phyloP scores from a whole-genome alignment of 1,140 invertebrate species.

The Drosophila watanabei region DNA sequence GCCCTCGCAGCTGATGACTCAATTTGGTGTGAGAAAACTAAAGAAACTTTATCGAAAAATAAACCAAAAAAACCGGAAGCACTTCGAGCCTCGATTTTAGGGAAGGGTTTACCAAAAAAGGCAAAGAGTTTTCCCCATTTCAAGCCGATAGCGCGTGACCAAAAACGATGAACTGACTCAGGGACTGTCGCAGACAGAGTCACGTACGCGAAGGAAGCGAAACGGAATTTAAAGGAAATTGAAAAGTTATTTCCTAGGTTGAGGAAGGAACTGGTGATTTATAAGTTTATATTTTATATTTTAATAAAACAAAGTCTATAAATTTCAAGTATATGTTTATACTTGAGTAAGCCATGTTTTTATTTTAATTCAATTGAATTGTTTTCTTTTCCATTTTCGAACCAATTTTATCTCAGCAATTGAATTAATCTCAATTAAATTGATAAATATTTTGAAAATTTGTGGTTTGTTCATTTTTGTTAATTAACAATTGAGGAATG shows the following conservation, averaged over 20 bases:
- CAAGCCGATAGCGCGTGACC: slow-evolving; percentile 41
- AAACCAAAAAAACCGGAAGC: slow-evolving; percentile 53
- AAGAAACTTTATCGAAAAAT: slow-evolving; percentile 61
- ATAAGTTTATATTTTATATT: neutral
- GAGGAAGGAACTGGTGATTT: slow-evolving; percentile 4
- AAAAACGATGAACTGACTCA: slow-evolving; percentile 9
- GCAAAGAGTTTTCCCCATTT: slow-evolving; percentile 32
- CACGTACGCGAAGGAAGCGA: slow-evolving; percentile 26
- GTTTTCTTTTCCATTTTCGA: neutral
- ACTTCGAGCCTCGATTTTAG: slow-evolving; percentile 15
- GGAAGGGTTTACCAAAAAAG: slow-evolving; percentile 33
- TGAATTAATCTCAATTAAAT: slow-evolving; percentile 1
- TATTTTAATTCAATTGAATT: neutral
- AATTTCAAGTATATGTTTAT: neutral
- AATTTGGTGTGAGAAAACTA: slow-evolving; percentile 50
- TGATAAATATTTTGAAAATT: slow-evolving; percentile 5
- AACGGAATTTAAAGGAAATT: slow-evolving; percentile 18
- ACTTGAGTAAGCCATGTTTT: neutral
- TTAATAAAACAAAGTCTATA: neutral
- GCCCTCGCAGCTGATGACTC: slow-evolving; percentile 59
- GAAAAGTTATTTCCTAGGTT: slow-evolving; percentile 31
- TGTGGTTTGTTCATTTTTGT: slow-evolving; percentile 1
- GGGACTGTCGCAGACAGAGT: slow-evolving; percentile 23
- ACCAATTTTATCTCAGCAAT: slow-evolving; percentile 1
- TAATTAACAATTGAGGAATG: slow-evolving; percentile 5